Evolutionary conservation across 2,113 vertebrate genomes (phyloP).

Genomic region (Eublepharis macularius): DNA sequence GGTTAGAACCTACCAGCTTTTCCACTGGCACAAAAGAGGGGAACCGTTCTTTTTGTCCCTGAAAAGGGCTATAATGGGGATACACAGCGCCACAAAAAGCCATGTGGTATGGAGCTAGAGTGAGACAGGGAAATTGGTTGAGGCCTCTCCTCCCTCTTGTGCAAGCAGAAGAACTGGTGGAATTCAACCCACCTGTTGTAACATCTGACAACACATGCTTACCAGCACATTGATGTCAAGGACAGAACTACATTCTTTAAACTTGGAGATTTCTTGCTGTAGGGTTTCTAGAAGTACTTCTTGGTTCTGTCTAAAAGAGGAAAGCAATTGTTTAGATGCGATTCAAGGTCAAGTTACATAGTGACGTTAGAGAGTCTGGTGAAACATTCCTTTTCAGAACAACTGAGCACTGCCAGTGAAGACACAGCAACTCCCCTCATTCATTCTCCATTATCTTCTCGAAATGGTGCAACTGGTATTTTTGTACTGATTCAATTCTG

Average conservation of each 20-base stretch:
- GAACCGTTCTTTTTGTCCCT: too few species aligned
- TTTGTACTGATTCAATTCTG: too few species aligned
- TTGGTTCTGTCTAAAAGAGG: conserved; percentile 91
- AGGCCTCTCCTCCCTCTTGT: too few species aligned
- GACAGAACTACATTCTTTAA: conserved; percentile 89
- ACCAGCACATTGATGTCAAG: conserved; percentile 92
- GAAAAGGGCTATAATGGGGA: too few species aligned
- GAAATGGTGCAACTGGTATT: too few species aligned
- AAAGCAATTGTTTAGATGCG: conserved; percentile 17
- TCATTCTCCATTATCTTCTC: background rate
- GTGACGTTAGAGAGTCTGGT: background rate
- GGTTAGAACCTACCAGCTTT: too few species aligned
- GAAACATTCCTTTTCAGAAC: background rate
- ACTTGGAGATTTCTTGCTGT: conserved; percentile 95
- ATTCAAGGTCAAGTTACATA: background rate
- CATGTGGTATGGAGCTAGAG: too few species aligned
- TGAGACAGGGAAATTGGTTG: too few species aligned
- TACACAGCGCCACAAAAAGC: too few species aligned
- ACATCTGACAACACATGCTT: conserved; percentile 55
- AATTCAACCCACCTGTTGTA: too few species aligned
- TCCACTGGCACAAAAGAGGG: too few species aligned
- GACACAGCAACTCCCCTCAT: background rate
- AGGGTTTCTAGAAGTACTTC: conserved; percentile 90
- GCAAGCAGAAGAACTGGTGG: too few species aligned
- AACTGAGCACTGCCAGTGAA: background rate